Percentiles rank a stretch among this genome's conserved stretches.
Evolutionary conservation across 2,113 vertebrate species (phyloP).

Genomic region (Axis porcinus): DNA sequence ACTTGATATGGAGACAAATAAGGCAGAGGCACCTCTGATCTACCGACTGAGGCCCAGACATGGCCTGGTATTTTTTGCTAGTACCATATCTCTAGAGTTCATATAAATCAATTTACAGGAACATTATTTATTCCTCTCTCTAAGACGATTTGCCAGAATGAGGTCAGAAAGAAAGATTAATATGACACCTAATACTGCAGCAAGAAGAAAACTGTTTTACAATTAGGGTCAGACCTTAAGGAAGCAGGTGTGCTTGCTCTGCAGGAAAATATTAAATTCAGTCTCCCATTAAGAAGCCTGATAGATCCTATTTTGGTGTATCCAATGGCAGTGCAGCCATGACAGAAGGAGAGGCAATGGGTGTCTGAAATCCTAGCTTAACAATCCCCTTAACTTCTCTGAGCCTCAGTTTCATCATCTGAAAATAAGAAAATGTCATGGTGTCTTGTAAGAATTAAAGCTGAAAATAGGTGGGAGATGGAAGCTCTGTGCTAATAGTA

Average conservation of each 20-base stretch:
- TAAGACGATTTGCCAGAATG: constrained; percentile 71
- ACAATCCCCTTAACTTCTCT: background rate
- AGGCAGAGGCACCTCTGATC: constrained; percentile 33
- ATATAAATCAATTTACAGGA: constrained; percentile 68
- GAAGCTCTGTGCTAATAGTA: background rate
- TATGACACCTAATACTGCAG: constrained; percentile 54
- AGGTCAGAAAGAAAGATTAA: constrained; percentile 73
- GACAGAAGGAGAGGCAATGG: background rate
- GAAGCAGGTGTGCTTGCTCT: constrained; percentile 13
- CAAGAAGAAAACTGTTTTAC: constrained; percentile 51
- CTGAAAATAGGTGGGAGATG: background rate
- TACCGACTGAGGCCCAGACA: background rate
- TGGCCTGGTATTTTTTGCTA: constrained; percentile 9
- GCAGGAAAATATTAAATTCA: background rate
- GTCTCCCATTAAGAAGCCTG: background rate
- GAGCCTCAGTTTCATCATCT: background rate
- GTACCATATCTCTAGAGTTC: constrained; percentile 43
- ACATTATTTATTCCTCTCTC: constrained; percentile 67
- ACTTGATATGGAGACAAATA: background rate
- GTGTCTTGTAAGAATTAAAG: background rate
- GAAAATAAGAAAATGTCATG: background rate
- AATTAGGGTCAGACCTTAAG: constrained; percentile 58
- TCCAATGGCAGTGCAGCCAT: rapidly evolving
- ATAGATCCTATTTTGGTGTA: background rate
- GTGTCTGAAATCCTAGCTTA: background rate